Base-by-base conservation (phyloP, 2,113 vertebrate genomes). In the Pseudopipra pipra region DNA sequence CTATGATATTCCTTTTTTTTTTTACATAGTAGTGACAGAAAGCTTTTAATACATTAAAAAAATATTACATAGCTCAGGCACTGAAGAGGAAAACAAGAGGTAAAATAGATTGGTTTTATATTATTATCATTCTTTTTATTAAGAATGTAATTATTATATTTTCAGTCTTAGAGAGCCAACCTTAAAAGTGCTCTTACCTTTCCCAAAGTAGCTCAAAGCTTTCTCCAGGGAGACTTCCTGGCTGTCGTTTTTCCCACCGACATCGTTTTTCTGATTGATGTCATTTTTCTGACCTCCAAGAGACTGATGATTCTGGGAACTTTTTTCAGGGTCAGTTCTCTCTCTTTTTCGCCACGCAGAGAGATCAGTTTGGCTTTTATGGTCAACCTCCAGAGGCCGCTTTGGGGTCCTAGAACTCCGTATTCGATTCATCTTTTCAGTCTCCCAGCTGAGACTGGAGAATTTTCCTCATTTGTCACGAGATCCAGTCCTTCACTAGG, bases 161-260 rank as follows among this genome's bases (percentile, higher is more conserved):
- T 67, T 52, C 37, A 88, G 2, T n/a, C 33, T 18, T 78, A 27
- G 5, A 30, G 1, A 52, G 12, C 13, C 47, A 87, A n/a, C 14
- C 27, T 39, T 46, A 75, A 68, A 85, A 56, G 44, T 88, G 61
- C 28, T 76, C 95, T 97, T 97, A 98, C 98, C 97, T 55, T 90
- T 96, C 54, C 91, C 91, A 76, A 99, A 98, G 96, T 98, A 99
- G 79, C 93, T 97, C 70, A 99, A 83, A 92, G 99, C 98, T 85
- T 95, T 43, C 87, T 93, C 92, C 71, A 99, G 65, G 24, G 98
- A 97, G 12, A 74, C 85, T 58, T 96, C 95, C 27, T 94, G 85
- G 93, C 83, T 67, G 28, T 96, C 76, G 92, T 97, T 66, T 90
- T 94, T 51, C 88, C 93, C 37, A 89, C 66, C 8, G 8, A 37